phyloP scores from a whole-genome alignment of 1,140 invertebrate species.

The Ceratosolen fusciceps region DNA sequence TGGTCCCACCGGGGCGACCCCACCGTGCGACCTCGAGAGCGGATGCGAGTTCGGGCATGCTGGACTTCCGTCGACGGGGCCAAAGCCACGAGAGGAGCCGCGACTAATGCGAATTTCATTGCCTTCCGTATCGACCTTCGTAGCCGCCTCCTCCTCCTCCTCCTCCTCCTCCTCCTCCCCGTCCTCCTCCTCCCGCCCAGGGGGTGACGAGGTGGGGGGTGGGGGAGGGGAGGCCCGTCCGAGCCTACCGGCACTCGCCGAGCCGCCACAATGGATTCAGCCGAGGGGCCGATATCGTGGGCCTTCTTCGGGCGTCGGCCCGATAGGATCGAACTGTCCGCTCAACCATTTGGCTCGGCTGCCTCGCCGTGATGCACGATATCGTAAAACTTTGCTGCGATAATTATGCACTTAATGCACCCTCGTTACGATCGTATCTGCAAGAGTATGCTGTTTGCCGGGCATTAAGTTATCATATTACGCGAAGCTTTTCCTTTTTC shows the following conservation, averaged over 20 bases:
- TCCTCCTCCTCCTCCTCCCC: no score
- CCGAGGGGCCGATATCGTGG: background rate
- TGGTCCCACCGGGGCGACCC: background rate
- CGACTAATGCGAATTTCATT: conserved; percentile 17
- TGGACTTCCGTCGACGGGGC: background rate
- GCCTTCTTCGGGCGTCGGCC: background rate
- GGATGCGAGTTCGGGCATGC: background rate
- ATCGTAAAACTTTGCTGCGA: background rate
- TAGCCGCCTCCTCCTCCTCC: no score
- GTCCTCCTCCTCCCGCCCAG: no score
- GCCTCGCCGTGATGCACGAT: background rate
- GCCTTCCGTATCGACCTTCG: no score
- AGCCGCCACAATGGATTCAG: background rate
- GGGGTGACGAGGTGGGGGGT: no score
- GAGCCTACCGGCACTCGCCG: no score
- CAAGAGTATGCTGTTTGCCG: background rate
- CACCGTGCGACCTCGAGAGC: no score
- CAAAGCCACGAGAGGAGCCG: background rate
- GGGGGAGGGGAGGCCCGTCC: no score
- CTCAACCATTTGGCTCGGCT: background rate
- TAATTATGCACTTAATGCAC: conserved; percentile 16
- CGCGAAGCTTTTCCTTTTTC: conserved; percentile 18
- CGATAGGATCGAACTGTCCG: background rate
- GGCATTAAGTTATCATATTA: conserved; percentile 21
- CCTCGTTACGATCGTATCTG: background rate